A percentile compares a stretch with the other conserved stretches of the same genome.
These are phyloP conservation scores for Stratiomys singularior DNA, from an alignment of 2,888 invertebrate genomes.

Conservation along the genomic window DNA sequence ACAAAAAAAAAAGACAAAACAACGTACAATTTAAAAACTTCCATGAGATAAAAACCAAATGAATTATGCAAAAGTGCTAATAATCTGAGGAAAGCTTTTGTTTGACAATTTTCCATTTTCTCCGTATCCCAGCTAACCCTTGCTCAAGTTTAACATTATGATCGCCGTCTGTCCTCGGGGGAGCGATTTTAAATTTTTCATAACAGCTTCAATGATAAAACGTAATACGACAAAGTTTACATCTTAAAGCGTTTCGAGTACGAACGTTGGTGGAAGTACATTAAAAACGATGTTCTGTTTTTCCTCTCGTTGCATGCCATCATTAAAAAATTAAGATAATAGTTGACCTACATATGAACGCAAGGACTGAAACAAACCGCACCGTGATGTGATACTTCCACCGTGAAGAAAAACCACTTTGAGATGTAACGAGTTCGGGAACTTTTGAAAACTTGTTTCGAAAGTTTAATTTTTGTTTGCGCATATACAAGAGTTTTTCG, in stretches of 20 bases:
- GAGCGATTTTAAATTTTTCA: background rate
- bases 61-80: conserved; percentile 10
- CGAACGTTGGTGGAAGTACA: background rate
- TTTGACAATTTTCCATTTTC: background rate
- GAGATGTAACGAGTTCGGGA: background rate
- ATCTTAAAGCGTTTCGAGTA: background rate
- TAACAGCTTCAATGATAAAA: conserved; percentile 4
- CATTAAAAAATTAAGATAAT: conserved; percentile 30
- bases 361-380: background rate
- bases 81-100: background rate
- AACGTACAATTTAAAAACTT: background rate
- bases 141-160: background rate
- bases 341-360: background rate
- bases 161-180: background rate
- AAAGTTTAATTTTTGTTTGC: conserved; percentile 7
- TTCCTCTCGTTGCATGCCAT: background rate
- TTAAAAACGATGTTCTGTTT: background rate
- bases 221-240: background rate
- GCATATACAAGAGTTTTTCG: background rate
- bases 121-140: background rate
- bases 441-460: background rate
- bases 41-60: background rate
- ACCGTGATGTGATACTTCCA: background rate
- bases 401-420: background rate
- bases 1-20: too few relatives aligned